Percentiles rank a stretch among this genome's conserved stretches.
These are phyloP conservation scores for Grallaria varia DNA, from an alignment of 2,113 vertebrate genomes.

Conservation along the genomic window DNA sequence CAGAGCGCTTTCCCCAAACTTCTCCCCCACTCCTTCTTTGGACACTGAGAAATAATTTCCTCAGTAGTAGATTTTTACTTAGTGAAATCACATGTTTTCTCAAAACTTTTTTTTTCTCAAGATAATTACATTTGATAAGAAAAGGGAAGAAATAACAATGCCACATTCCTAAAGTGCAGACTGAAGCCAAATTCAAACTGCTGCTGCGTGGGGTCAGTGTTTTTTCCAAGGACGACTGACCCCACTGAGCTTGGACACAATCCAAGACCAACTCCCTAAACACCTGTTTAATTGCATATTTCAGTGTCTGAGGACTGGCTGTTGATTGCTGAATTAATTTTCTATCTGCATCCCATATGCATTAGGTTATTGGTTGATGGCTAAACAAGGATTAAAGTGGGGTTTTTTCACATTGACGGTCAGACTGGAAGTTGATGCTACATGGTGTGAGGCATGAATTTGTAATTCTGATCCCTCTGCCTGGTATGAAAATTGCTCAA, in stretches of 20 bases:
- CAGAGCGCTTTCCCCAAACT: constrained; percentile 11
- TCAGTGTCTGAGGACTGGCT: constrained; percentile 20
- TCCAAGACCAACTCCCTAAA: constrained; percentile 72
- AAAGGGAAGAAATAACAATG: constrained; percentile 74
- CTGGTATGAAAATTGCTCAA: constrained; percentile 55
- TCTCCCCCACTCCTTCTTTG: constrained; percentile 78
- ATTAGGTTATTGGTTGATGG: neutral
- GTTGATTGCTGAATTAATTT: neutral
- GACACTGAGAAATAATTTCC: constrained; percentile 72
- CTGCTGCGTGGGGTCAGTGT: constrained; percentile 65
- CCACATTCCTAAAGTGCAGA: constrained; percentile 67
- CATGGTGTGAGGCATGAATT: neutral
- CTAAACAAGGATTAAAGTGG: neutral
- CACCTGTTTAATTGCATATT: constrained; percentile 84
- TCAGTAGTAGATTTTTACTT: constrained; percentile 82
- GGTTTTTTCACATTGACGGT: neutral
- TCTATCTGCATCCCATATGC: constrained; percentile 75
- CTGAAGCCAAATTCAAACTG: constrained; percentile 59
- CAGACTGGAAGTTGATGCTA: neutral
- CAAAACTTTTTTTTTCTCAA: constrained; percentile 55
- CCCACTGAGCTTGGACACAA: constrained; percentile 58
- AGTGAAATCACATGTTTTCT: constrained; percentile 84
- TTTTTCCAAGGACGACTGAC: constrained; percentile 47
- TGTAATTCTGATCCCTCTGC: neutral
- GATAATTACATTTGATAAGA: constrained; percentile 81